Base-by-base conservation (phyloP, 1,140 invertebrate species). In the Magallana gigas region DNA sequence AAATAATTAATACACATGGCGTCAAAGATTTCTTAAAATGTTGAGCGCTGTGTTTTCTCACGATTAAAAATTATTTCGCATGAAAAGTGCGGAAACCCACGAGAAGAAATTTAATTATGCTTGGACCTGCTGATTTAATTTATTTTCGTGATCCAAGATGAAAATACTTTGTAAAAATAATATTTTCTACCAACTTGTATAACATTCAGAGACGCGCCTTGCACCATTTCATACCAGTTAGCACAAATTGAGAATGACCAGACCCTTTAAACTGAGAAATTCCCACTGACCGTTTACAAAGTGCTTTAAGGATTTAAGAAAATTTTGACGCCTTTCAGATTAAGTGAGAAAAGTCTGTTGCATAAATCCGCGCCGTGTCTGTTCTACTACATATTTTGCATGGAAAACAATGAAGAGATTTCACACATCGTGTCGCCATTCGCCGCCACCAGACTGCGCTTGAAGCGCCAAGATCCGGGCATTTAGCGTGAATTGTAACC, bases 1-100 rank as follows among this genome's bases (percentile, higher is more conserved):
- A 76, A 76, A 76, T 76, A 76, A 76, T 76, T 76, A 76, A 76
- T 76, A 76, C 68, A 76, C 68, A 76, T 76, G 68, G 68, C 68
- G 68, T 76, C 68, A 76, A 76, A 76, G 68, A 29, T 76, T 76
- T 29, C 23, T 76, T 76, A 76, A 76, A 76, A 76, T 76, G 68
- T 29, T 76, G 36, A 76, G 68, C 36, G 68, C 68, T 76, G 68
- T 36, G 68, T 76, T 76, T 76, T 76, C 68, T 76, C 68, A 76
- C 68, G 68, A 76, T 76, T 76, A 76, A 76, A 76, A 76, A 76
- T 76, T 76, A 76, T 76, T 76, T 76, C 68, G 68, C 68, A 29
- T 76, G 36, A 76, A 76, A 76, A 29, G 68, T 48, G 68, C 23
- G 68, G 68, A 76, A 76, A 76, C 23, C 68, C 68, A 76, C 68